Evolutionary conservation across 2,888 invertebrate species (phyloP), one percentile per base, ranked within the genome.

Genomic region (Seira musarum): DNA sequence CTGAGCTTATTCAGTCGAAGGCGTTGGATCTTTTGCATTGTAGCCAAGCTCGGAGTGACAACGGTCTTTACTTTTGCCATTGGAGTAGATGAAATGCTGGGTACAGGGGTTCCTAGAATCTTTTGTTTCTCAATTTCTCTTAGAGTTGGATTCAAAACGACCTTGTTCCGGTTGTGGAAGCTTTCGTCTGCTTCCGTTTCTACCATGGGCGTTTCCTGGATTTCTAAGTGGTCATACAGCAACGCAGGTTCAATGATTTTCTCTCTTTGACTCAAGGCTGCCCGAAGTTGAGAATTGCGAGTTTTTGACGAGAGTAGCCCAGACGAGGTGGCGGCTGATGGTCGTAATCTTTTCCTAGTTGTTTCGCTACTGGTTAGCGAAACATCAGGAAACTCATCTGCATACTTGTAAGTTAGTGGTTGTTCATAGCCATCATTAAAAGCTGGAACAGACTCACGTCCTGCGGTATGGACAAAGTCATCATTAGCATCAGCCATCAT

Each of bases 181-280:
- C 85, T 85, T 40, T 85, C 86, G 25, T 86, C 84, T 0, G 82
- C 70, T 77, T 85, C 85, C 2, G 83, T 0, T 19, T 22, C 19
- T 5, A 63, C 5, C 5, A 8, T 8, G n/a, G 0, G n/a, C 1
- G 61, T 6, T 13, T 79, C 79, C 5, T 3, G 2, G 13, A 68
- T 72, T 17, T 79, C 53, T 0, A 79, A 46, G 24, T 79, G 79
- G 19, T 79, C 79, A 24, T 63, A 79, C 0, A 79, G 68, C 22
- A 79, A 25, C 0, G 72, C 79, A 6, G 79, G 72, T 17, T 79
- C 72, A 10, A 79, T 68, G 17, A 73, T 57, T n/a, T 25, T 22
- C n/a, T 79, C 79, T 13, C 67, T 24, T 24, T 79, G 73, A 10
- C 30, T 72, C 17, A 72, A 8, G 3, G 78, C 46, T 2, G 63